Base-by-base conservation (phyloP, 1,140 invertebrate species). In the Drosophila leontia region DNA sequence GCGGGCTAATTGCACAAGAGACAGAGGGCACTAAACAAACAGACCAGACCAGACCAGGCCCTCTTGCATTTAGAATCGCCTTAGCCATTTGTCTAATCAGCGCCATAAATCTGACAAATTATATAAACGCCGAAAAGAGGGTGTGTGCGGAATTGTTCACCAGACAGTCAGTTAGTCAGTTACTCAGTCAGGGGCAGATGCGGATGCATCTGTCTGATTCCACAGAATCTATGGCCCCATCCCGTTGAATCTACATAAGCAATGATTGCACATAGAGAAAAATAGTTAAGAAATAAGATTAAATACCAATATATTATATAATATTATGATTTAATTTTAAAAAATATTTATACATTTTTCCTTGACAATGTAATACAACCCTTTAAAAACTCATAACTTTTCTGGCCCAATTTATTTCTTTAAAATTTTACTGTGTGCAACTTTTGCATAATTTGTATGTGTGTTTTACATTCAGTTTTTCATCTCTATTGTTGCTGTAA, bases 51-150 rank as follows among this genome's bases (percentile, higher is more conserved):
- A 19, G 17, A 35, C 35, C 15, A 32, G 26, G 35, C 26, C 17
- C 45, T 72, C 55, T 58, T 60, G 67, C 37, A 26, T 48, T 77
- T 84, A 84, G 81, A 83, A 83, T 82, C 63, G 74, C 56, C 71
- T 71, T 67, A 64, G 68, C 60, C 81, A 76, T 67, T 79, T 79
- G 75, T 75, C 71, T 69, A 88, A 88, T 88, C 85, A 80, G 35
- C 65, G 65, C 55, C 85, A 84, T 88, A 88, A 88, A 88, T 88
- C 84, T 78, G 84, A 90, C 85, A 88, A 88, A 88, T 88, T 85
- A 79, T 79, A 80, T 80, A 76, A 80, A 84, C 82, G 63, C 42
- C 48, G 45, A 78, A 80, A 75, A 78, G 85, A 80, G 78, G 85
- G 85, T 85, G 85, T 90, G 85, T 85, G 75, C 85, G 81, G 82